Evolutionary conservation across 2,888 invertebrate genomes (phyloP), one percentile per base, ranked within the genome.

Genomic region (Zonitis immaculata): DNA sequence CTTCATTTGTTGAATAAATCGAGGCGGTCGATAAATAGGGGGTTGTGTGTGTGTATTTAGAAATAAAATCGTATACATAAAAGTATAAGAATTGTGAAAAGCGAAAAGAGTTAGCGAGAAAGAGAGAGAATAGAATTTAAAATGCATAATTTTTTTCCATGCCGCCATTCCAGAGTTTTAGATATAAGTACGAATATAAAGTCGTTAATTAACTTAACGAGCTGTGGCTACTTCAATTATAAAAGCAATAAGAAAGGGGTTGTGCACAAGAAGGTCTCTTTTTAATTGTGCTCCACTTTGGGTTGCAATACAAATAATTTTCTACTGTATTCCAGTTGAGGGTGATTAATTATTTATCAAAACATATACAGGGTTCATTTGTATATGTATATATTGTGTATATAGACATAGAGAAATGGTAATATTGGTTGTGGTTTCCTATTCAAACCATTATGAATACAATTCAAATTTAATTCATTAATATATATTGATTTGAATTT

Each of bases 121-220:
- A 60, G 54, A 60, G 28, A 20, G 58, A 6, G 60, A 60, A 58
- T 61, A 64, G 61, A 63, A 64, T 64, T n/a, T n/a, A n/a, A 63
- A 66, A 63, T 62, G 60, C 57, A 59, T 54, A 60, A 52, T 48
- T 56, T 51, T 49, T 53, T 49, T 56, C 3, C 22, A 22, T n/a
- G 18, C 9, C 16, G n/a, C 39, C 18, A 20, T 58, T 59, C 62
- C 53, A 61, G 56, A 63, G n/a, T n/a, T n/a, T n/a, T n/a, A n/a
- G n/a, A n/a, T n/a, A n/a, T 64, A 62, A 62, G 61, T 58, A 62
- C 52, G 57, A 58, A 57, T 4, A 22, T 54, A 62, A 60, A 63
- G 62, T 64, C 61, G 62, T 63, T 68, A 68, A 68, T 68, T 67
- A 67, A 65, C 60, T 62, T 65, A 68, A 67, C 64, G 66, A 67